phyloP scores from a whole-genome alignment of 1,140 invertebrate species.

The Dreissena rostriformis region DNA sequence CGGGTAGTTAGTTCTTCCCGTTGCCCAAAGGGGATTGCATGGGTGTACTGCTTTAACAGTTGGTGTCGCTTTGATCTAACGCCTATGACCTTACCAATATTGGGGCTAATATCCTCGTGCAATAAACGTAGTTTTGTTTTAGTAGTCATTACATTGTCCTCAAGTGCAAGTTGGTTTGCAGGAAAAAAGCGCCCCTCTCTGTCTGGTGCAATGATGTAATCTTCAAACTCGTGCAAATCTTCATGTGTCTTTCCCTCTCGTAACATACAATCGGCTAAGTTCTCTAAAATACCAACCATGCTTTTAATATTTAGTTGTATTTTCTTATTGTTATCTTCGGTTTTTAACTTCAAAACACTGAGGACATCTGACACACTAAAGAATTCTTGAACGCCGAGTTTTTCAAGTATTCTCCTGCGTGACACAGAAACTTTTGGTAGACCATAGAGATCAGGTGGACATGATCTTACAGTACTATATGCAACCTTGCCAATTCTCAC shows the following conservation, averaged over 20 bases:
- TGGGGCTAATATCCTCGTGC: conserved; percentile 48
- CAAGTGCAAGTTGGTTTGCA: conserved; percentile 49
- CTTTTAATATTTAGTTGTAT: conserved; percentile 4
- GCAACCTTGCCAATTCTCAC: conserved; percentile 16
- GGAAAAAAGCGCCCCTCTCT: conserved; percentile 22
- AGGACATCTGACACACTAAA: conserved; percentile 34
- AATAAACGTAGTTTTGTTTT: conserved; percentile 50
- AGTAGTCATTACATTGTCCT: conserved; percentile 46
- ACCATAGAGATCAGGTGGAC: conserved; percentile 23
- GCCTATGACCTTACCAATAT: conserved; percentile 54
- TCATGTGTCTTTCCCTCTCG: conserved; percentile 1
- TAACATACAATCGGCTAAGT: conserved; percentile 1
- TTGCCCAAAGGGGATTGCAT: conserved; percentile 65
- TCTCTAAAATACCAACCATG: neutral
- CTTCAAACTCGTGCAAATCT: conserved; percentile 2
- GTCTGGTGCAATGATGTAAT: conserved; percentile 51
- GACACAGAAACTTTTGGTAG: neutral
- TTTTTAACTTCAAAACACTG: conserved; percentile 1
- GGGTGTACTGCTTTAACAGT: conserved; percentile 13
- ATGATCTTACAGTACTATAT: conserved; percentile 13
- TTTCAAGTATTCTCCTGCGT: conserved; percentile 4
- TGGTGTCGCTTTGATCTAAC: conserved; percentile 59
- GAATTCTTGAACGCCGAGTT: conserved; percentile 14
- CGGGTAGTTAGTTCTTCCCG: conserved; percentile 71
- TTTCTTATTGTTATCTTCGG: neutral